Evolutionary conservation across 2,113 vertebrate species (phyloP).

Genomic region (Synodontis membranacea): DNA sequence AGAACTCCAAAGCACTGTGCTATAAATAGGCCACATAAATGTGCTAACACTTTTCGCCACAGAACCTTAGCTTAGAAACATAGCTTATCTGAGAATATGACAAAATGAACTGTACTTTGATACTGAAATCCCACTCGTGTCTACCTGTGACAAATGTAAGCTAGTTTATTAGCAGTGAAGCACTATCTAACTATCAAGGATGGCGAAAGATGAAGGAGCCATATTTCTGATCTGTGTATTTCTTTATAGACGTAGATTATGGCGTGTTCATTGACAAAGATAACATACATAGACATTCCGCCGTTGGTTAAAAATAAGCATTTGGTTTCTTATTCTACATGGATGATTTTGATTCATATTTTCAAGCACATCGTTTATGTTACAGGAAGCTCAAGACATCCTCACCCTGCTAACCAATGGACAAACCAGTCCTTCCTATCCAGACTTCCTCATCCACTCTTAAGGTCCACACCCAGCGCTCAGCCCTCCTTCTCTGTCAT

Average conservation of each 20-base stretch:
- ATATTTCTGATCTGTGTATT: neutral
- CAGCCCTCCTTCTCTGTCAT: neutral
- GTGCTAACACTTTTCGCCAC: neutral
- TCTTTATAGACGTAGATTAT: neutral
- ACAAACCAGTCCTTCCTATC: slow-evolving; percentile 39
- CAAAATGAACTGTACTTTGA: neutral
- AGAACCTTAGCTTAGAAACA: neutral
- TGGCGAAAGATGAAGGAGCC: neutral
- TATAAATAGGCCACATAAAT: neutral
- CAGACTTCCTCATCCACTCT: slow-evolving; percentile 32
- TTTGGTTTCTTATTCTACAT: neutral
- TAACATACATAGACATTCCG: neutral
- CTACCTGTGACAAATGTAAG: neutral
- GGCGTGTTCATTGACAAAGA: neutral
- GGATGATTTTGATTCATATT: neutral
- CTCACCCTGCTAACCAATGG: slow-evolving; percentile 53
- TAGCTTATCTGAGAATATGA: neutral
- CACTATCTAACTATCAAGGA: neutral
- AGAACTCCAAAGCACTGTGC: neutral
- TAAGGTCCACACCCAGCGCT: slow-evolving; percentile 23
- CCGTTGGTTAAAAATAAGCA: neutral
- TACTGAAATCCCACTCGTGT: neutral
- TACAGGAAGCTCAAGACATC: slow-evolving; percentile 45
- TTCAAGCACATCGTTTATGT: neutral
- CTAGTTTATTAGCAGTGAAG: neutral